Base-by-base conservation (phyloP, 2,888 invertebrate genomes). In the Archips crataeganus region DNA sequence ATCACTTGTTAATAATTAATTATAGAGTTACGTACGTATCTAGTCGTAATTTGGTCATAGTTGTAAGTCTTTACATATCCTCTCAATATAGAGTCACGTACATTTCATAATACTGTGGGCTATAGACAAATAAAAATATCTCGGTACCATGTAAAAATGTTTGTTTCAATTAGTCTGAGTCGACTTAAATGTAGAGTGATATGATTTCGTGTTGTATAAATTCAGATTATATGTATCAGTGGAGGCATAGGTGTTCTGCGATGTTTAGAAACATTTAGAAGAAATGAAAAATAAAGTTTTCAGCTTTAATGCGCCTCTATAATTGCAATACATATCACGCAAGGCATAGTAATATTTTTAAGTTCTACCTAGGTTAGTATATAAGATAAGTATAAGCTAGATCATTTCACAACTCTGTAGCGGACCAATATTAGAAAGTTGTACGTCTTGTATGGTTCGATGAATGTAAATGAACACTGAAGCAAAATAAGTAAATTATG, bases 401-500 rank as follows among this genome's bases (percentile, higher is more conserved):
- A 84, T 89, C 91, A 91, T 88, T 92, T 93, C 93, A 91, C 90
- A 91, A 94, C 90, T 92, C 87, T 87, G 93, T 94, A 94, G 94
- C 87, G 94, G 94, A 94, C 94, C 94, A 94, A 94, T 94, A 94
- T 94, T 94, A 94, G 94, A 94, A 94, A 94, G 93, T 94, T 94
- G 94, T 93, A 90, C 93, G 85, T 91, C 90, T 91, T 86, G 84
- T 85, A 86, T 82, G 90, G 90, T 88, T 90, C 85, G 82, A 80
- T 81, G 77, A 83, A 79, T 78, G 80, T 70, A 49, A 49, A 15
- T 67, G 39, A 23, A 62, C 32, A 70, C 51, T 36, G 36, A 72
- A 64, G 57, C 57, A 63, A 65, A 67, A 45, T 61, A 23, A 65
- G 15, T 51, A 65, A 66, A 54, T 39, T 23, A 45, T 72, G 45